Percentiles rank a stretch among this genome's conserved stretches.
phyloP scores from a whole-genome alignment of 2,888 invertebrate genomes.

The Leptogaster cylindrica region DNA sequence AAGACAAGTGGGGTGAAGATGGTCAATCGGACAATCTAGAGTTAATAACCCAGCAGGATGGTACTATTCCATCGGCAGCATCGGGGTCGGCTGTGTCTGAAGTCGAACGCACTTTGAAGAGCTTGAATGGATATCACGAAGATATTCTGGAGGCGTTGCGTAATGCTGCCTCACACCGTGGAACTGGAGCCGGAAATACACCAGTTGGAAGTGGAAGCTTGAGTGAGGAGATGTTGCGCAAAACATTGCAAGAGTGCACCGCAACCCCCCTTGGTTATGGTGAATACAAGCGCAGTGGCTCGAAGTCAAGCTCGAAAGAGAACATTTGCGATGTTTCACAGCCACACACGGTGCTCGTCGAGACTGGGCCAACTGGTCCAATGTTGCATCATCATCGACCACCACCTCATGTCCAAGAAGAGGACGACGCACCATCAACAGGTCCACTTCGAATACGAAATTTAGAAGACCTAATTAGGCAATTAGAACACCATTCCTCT shows the following conservation, averaged over 20 bases:
- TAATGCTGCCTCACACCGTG: conserved; percentile 77
- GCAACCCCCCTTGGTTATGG: conserved; percentile 64
- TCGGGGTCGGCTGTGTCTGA: conserved; percentile 71
- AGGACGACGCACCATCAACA: conserved; percentile 78
- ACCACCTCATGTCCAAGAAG: conserved; percentile 68
- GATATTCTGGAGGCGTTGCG: conserved; percentile 89
- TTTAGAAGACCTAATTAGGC: conserved; percentile 87
- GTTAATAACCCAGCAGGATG: conserved; percentile 72
- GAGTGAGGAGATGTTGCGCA: conserved; percentile 73
- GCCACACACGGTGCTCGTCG: conserved; percentile 65
- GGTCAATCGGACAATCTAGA: conserved; percentile 76
- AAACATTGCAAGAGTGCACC: conserved; percentile 70
- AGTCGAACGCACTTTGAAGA: conserved; percentile 86
- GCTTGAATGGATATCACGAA: conserved; percentile 90
- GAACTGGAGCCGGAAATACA: conserved; percentile 67
- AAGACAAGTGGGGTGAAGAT: conserved; percentile 77
- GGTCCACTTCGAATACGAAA: conserved; percentile 90
- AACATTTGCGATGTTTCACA: conserved; percentile 76
- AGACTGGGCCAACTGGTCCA: conserved; percentile 54
- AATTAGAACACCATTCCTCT: conserved; percentile 84
- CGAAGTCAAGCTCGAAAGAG: conserved; percentile 71
- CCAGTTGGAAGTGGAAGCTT: conserved; percentile 71
- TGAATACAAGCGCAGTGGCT: conserved; percentile 69
- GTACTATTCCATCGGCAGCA: conserved; percentile 68
- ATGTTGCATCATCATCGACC: conserved; percentile 61